Percentiles rank a stretch among this genome's conserved stretches.
These are phyloP conservation scores for Gerris buenoi DNA, from an alignment of 1,140 invertebrate species.

Conservation along the genomic window DNA sequence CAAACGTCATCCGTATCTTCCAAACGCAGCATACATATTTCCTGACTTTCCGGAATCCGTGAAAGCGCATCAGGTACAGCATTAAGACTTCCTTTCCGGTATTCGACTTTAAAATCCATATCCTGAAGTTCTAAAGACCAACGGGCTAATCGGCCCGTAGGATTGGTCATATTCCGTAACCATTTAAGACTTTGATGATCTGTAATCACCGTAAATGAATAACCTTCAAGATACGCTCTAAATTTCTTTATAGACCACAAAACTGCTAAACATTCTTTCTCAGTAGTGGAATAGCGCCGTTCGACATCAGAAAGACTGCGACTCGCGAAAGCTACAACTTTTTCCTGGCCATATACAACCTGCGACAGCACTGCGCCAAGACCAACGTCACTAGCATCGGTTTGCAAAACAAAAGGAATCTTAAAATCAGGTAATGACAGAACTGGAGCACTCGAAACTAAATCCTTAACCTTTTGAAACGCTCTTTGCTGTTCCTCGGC, in stretches of 20 bases:
- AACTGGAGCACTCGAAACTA: too few relatives aligned
- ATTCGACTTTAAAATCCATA: conserved; percentile 27
- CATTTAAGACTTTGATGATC: conserved; percentile 31
- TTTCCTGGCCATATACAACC: conserved; percentile 11
- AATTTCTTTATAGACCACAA: conserved; percentile 27
- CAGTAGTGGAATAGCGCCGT: conserved; percentile 26
- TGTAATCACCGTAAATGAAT: conserved; percentile 28
- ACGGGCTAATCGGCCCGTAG: conserved; percentile 20
- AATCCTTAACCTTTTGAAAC: too few relatives aligned
- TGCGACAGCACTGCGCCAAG: conserved; percentile 25
- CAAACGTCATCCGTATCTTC: too few relatives aligned
- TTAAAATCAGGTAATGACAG: too few relatives aligned
- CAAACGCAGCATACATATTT: too few relatives aligned
- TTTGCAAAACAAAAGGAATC: conserved; percentile 21
- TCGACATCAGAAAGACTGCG: conserved; percentile 24
- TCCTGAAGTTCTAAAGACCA: conserved; percentile 23
- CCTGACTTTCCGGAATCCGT: too few relatives aligned
- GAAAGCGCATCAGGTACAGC: conserved; percentile 27
- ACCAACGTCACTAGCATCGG: conserved; percentile 23
- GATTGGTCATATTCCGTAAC: conserved; percentile 27
- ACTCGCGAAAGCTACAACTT: conserved; percentile 27
- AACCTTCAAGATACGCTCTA: conserved; percentile 27
- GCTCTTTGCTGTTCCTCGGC: too few relatives aligned
- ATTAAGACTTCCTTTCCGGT: conserved; percentile 26
- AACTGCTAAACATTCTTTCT: conserved; percentile 31